These are phyloP conservation scores for Limonius californicus DNA, from an alignment of 1,140 invertebrate species.

Conservation along the genomic window DNA sequence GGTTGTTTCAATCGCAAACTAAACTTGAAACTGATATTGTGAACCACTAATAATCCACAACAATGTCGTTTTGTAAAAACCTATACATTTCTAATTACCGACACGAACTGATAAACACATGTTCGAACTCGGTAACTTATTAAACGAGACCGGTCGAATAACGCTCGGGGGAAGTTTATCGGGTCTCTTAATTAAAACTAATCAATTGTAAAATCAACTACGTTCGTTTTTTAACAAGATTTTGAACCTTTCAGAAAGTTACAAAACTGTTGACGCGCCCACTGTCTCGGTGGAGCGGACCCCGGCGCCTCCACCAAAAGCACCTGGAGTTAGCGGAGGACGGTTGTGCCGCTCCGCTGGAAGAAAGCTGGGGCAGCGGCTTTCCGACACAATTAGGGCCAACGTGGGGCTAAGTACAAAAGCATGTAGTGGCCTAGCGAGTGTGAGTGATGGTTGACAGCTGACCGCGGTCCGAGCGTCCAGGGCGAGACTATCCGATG, in stretches of 20 bases:
- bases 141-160: background rate
- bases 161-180: background rate
- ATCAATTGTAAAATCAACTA: conserved; percentile 29
- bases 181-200: conserved; percentile 26
- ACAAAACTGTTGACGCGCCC: background rate
- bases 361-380: conserved; percentile 26
- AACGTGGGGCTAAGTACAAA: conserved; percentile 44
- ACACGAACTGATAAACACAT: too few species aligned
- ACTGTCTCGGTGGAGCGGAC: background rate
- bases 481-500: conserved; percentile 8
- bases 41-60: too few species aligned
- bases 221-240: conserved; percentile 22
- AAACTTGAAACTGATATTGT: too few species aligned
- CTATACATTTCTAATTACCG: too few species aligned
- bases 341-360: conserved; percentile 26
- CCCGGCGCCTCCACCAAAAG: conserved; percentile 1
- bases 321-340: background rate
- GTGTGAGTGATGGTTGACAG: conserved; percentile 47
- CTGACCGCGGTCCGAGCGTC: conserved; percentile 38
- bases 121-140: too few species aligned
- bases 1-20: too few species aligned
- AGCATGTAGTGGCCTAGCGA: conserved; percentile 42
- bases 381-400: conserved; percentile 45
- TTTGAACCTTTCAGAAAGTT: conserved; percentile 14
- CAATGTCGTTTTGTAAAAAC: too few species aligned